These are phyloP conservation scores for Pimephales promelas DNA, from an alignment of 2,113 vertebrate species.

Conservation along the genomic window DNA sequence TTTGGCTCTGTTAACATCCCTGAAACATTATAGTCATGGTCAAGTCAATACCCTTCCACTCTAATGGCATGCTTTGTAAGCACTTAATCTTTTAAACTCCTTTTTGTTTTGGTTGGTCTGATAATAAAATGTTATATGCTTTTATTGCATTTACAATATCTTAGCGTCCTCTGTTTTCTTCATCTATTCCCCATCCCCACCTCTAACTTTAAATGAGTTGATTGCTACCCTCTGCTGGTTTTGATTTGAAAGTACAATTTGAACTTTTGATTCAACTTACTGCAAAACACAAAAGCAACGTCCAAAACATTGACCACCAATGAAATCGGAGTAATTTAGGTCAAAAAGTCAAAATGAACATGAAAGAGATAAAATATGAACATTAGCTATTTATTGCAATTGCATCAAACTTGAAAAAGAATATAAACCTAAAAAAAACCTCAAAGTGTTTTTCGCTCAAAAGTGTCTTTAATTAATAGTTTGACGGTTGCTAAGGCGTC, in stretches of 20 bases:
- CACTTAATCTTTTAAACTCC: neutral
- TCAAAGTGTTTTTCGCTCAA: too few relatives aligned
- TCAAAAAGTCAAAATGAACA: neutral
- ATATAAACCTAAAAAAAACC: too few relatives aligned
- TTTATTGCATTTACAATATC: neutral
- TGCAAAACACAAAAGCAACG: neutral
- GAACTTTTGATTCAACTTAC: neutral
- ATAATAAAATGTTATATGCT: neutral
- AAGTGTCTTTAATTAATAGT: neutral
- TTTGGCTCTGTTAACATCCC: neutral
- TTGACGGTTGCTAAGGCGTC: slow-evolving; percentile 9
- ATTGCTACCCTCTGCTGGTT: slow-evolving; percentile 47
- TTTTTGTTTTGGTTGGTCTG: neutral
- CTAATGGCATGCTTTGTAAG: neutral
- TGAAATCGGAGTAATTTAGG: neutral
- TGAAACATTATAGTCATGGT: neutral
- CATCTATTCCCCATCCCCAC: neutral
- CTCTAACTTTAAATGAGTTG: neutral
- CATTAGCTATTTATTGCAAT: neutral
- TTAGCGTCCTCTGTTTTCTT: neutral
- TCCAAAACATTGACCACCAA: neutral
- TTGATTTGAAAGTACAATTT: neutral
- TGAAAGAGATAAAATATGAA: neutral
- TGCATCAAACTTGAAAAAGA: neutral
- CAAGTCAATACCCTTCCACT: neutral